Conservation (phyloP, 2,113 vertebrate genomes). For the Aspiorhynchus laticeps region DNA sequence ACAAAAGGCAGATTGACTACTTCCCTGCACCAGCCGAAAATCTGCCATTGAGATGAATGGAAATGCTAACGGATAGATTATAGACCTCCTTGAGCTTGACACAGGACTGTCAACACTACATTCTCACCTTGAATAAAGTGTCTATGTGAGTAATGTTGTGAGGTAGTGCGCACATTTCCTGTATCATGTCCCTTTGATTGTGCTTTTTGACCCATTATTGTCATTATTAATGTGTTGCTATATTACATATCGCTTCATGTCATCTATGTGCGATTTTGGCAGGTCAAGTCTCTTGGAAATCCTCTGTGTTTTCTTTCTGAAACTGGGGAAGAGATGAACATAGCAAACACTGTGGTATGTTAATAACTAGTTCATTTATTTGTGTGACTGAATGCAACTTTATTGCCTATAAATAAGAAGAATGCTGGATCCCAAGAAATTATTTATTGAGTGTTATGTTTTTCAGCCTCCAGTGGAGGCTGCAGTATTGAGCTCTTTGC, state of each 20-base stretch:
- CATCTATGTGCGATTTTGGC: constrained; percentile 24
- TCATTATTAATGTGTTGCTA: constrained; percentile 2
- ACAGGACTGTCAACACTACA: neutral
- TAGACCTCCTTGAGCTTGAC: neutral
- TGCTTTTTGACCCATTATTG: constrained; percentile 17
- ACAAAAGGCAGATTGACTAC: neutral
- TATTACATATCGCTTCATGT: constrained; percentile 27
- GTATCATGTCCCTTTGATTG: neutral
- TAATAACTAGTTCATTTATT: constrained; percentile 56
- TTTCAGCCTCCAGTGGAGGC: constrained; percentile 35
- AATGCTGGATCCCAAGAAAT: constrained; percentile 46
- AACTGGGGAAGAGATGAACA: constrained; percentile 34
- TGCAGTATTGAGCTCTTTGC: constrained; percentile 42
- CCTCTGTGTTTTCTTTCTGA: constrained; percentile 31
- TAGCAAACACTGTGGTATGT: constrained; percentile 50
- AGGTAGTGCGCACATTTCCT: neutral
- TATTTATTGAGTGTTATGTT: constrained; percentile 53
- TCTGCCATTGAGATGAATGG: neutral
- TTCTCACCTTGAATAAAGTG: neutral
- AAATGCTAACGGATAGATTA: neutral
- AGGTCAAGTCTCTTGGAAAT: constrained; percentile 18
- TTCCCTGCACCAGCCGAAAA: neutral
- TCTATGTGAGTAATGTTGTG: constrained; percentile 13
- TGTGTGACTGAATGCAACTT: constrained; percentile 52
- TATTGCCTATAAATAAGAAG: constrained; percentile 53